phyloP scores from a whole-genome alignment of 2,888 invertebrate species.

The Steinernema carpocapsae region DNA sequence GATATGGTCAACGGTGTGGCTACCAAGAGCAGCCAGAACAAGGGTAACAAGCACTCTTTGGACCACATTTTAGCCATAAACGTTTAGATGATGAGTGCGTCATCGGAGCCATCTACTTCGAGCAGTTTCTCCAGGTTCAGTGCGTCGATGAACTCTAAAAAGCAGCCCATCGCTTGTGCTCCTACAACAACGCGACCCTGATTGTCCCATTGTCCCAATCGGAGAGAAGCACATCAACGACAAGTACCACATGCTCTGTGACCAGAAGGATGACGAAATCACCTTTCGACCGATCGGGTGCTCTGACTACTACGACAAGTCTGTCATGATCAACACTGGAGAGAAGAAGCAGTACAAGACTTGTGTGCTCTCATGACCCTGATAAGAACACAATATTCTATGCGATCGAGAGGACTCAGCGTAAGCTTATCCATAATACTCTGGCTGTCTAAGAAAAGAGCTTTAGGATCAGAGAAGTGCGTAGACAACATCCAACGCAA shows the following conservation, averaged over 20 bases:
- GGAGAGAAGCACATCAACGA: slow-evolving; percentile 1
- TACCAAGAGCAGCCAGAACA: slow-evolving; percentile 10
- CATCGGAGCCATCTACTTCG: slow-evolving; percentile 20
- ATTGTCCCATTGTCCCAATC: slow-evolving; percentile 19
- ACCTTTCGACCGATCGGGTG: slow-evolving; percentile 16
- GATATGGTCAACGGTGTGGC: slow-evolving; percentile 9
- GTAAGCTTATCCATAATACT: not conserved
- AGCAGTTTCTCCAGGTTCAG: slow-evolving; percentile 16
- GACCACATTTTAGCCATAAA: not conserved
- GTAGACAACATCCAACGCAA: slow-evolving; percentile 22
- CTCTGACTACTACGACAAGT: slow-evolving; percentile 27
- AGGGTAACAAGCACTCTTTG: not conserved
- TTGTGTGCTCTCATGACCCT: not conserved
- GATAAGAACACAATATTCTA: slow-evolving; percentile 3
- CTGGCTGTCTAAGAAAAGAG: not conserved
- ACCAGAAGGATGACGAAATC: not conserved
- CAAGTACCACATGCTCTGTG: slow-evolving; percentile 26
- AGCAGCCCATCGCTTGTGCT: slow-evolving; percentile 6
- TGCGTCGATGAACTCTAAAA: slow-evolving; percentile 11
- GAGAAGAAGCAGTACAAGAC: slow-evolving; percentile 17
- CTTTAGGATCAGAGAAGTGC: slow-evolving; percentile 5
- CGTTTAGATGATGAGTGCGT: not conserved
- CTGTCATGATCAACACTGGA: slow-evolving; percentile 3
- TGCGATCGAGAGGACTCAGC: slow-evolving; percentile 7
- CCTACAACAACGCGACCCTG: slow-evolving; percentile 22